Evolutionary conservation across 2,797 vertebrate genomes (phyloP).

Genomic region (Alectoris magna): DNA sequence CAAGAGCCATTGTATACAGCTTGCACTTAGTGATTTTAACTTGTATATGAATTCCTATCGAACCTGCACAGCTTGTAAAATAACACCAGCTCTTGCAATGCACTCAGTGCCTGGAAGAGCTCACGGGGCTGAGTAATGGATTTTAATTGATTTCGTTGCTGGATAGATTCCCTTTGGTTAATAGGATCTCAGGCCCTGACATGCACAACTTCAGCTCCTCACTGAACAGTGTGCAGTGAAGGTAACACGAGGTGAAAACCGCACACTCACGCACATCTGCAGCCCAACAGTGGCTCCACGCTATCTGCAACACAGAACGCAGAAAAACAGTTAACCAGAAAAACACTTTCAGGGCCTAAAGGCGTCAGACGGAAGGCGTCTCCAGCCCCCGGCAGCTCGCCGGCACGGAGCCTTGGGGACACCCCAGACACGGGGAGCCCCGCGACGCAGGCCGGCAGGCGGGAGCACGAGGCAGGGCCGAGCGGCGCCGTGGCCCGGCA

Average conservation of each 20-base stretch:
- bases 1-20: neutral
- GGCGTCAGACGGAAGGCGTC: no score
- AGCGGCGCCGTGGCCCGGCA: neutral
- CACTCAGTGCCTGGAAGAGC: neutral
- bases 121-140: neutral
- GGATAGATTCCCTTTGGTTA: conserved; percentile 4
- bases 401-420: neutral
- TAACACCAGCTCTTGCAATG: neutral
- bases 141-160: conserved; percentile 46
- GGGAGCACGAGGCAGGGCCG: neutral
- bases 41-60: neutral
- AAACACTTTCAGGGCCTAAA: rapidly evolving
- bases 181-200: neutral
- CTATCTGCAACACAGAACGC: neutral
- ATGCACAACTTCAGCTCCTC: neutral
- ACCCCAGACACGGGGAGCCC: no score
- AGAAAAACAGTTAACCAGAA: no score
- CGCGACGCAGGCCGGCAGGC: neutral
- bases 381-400: no score
- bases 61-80: conserved; percentile 25
- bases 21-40: conserved; percentile 2
- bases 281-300: neutral
- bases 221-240: rapidly evolving
- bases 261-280: neutral
- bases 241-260: neutral